A percentile compares a stretch with the other conserved stretches of the same genome.
phyloP scores from a whole-genome alignment of 1,140 invertebrate species.

The Aplysia californica region DNA sequence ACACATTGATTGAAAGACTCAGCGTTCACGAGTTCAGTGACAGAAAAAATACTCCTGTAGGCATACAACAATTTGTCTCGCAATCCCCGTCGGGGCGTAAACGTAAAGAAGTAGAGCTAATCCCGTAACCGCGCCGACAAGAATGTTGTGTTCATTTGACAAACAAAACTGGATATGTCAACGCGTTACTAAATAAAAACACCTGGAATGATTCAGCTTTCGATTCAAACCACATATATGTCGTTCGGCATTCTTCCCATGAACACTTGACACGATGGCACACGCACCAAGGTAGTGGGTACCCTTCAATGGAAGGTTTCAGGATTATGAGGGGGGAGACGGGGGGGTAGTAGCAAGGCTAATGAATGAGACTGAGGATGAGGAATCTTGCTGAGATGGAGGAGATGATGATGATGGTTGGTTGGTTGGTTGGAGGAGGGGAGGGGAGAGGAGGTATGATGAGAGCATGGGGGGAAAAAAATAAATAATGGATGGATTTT shows the following conservation, averaged over 20 bases:
- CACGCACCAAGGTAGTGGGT: background rate
- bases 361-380: background rate
- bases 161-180: conserved; percentile 19
- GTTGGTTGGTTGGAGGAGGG: too few relatives aligned
- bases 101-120: background rate
- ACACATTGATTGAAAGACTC: conserved; percentile 17
- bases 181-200: background rate
- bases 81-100: background rate
- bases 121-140: background rate
- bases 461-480: too few relatives aligned
- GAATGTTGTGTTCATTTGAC: background rate
- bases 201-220: conserved; percentile 16
- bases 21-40: conserved; percentile 3
- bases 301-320: background rate
- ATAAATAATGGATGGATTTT: too few relatives aligned
- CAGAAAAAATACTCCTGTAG: conserved; percentile 12
- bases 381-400: too few relatives aligned
- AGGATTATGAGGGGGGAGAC: background rate
- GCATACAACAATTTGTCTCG: background rate
- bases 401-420: too few relatives aligned
- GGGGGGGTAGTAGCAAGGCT: background rate
- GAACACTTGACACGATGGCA: background rate
- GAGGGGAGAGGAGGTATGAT: too few relatives aligned
- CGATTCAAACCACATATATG: background rate
- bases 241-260: background rate